These are phyloP conservation scores for Micoletzkya japonica DNA, from an alignment of 2,888 invertebrate species.

Conservation along the genomic window DNA sequence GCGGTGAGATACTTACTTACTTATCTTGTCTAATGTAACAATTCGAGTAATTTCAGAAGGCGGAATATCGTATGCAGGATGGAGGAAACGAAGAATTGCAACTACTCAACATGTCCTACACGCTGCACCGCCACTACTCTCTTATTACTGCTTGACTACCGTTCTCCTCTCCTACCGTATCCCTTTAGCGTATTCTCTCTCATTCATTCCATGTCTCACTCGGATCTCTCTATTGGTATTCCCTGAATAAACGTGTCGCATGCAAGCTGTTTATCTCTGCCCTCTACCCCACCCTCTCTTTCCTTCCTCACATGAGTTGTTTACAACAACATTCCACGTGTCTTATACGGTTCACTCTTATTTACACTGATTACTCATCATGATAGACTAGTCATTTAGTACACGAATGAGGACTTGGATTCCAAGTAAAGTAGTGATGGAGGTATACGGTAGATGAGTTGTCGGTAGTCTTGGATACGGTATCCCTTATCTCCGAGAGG, in stretches of 20 bases:
- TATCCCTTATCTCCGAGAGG: too few relatives aligned
- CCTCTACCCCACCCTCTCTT: background rate
- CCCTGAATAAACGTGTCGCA: too few relatives aligned
- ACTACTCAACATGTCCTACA: constrained; percentile 20
- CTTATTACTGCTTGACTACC: background rate
- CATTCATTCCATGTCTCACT: background rate
- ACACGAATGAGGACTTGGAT: background rate
- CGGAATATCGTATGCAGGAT: constrained; percentile 26
- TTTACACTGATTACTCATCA: background rate
- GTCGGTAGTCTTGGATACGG: too few relatives aligned
- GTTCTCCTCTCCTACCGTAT: background rate
- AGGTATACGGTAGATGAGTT: background rate
- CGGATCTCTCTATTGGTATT: constrained; percentile 17
- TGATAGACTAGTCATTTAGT: background rate
- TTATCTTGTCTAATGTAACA: background rate
- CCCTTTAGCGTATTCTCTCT: background rate
- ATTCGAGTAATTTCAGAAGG: background rate
- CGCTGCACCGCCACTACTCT: background rate
- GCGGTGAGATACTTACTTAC: constrained; percentile 28
- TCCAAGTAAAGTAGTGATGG: background rate
- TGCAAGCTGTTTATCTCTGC: too few relatives aligned
- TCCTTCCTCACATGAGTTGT: background rate
- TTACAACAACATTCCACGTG: too few relatives aligned
- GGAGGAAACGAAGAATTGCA: constrained; percentile 20
- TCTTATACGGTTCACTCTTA: too few relatives aligned